phyloP scores from a whole-genome alignment of 2,888 invertebrate species.

The Ophioninae sp. region DNA sequence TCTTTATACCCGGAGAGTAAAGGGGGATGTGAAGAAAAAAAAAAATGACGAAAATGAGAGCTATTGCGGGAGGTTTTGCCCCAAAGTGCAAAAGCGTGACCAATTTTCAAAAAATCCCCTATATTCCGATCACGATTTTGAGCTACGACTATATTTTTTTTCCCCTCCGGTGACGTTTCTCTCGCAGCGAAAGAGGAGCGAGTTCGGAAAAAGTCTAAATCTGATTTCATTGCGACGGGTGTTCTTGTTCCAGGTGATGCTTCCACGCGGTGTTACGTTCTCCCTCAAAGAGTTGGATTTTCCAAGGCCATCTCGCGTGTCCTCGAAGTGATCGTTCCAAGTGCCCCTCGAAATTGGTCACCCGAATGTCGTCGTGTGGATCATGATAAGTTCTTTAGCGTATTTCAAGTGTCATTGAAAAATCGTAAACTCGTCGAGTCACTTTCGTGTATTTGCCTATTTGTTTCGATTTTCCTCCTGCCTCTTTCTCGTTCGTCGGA shows the following conservation, averaged over 20 bases:
- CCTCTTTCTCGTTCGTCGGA: neutral
- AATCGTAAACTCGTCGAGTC: neutral
- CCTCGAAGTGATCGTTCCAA: neutral
- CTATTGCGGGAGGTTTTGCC: constrained; percentile 13
- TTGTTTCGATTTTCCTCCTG: neutral
- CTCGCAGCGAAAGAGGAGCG: neutral
- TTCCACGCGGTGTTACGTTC: constrained; percentile 51
- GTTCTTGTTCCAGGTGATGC: constrained; percentile 71
- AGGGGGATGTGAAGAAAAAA: neutral
- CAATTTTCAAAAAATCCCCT: constrained; percentile 19
- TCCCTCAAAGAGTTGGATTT: constrained; percentile 1
- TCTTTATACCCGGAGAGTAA: neutral
- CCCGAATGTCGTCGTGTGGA: neutral
- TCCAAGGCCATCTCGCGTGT: neutral
- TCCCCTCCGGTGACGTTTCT: neutral
- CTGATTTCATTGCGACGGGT: neutral
- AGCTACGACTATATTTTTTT: constrained; percentile 15
- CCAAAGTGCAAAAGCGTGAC: constrained; percentile 24
- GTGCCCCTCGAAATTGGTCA: neutral
- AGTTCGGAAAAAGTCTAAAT: neutral
- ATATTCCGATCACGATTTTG: constrained; percentile 3
- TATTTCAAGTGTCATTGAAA: neutral
- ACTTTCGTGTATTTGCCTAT: neutral
- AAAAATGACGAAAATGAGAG: neutral
- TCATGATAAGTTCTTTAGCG: neutral